phyloP scores from a whole-genome alignment of 2,797 vertebrate genomes.

The Trichosurus vulpecula region DNA sequence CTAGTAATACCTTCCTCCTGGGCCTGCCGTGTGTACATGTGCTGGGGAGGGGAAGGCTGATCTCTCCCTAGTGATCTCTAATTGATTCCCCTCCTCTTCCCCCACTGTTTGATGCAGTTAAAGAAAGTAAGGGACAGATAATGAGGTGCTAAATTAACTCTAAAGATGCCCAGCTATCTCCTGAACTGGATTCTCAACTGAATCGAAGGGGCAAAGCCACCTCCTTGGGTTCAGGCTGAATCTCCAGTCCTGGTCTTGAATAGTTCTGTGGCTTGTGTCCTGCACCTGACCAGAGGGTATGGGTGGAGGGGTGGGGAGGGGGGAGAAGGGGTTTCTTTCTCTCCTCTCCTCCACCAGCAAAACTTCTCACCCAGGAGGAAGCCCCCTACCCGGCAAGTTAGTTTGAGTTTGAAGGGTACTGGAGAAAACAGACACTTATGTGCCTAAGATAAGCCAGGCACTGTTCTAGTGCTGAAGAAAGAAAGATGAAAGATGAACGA shows the following conservation, averaged over 20 bases:
- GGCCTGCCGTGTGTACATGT: neutral
- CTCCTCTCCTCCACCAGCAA: neutral
- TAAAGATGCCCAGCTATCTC: neutral
- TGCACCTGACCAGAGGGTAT: neutral
- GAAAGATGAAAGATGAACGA: neutral
- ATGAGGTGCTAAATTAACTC: neutral
- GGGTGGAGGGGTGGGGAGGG: too few species aligned
- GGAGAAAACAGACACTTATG: neutral
- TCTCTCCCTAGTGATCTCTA: neutral
- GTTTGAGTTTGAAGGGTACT: neutral
- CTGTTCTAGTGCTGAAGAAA: neutral
- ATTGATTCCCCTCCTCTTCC: neutral
- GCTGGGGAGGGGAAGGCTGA: neutral
- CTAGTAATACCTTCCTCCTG: neutral
- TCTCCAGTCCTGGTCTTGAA: neutral
- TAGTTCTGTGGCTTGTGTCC: neutral
- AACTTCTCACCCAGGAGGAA: neutral
- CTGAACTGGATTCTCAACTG: neutral
- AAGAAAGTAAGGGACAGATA: neutral
- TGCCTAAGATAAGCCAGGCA: neutral
- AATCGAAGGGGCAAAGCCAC: neutral
- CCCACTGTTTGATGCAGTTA: neutral
- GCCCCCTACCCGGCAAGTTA: neutral
- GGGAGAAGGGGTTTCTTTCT: neutral
- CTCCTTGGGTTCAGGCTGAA: neutral